Conservation (phyloP, 2,113 vertebrate species). For the Rhinichthys klamathensis region DNA sequence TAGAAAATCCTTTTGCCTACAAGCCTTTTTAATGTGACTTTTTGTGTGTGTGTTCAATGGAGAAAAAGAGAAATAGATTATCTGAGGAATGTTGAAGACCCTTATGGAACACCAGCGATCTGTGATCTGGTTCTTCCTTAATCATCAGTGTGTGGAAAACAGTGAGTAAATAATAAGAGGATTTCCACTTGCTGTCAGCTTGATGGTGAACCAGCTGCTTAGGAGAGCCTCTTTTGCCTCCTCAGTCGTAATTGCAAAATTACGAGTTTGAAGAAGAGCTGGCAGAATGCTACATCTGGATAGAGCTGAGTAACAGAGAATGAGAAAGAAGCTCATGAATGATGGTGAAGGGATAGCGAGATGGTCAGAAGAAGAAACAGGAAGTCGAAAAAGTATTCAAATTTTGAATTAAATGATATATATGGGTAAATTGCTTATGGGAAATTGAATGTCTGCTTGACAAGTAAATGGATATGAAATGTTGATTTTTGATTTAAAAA, state of each 20-base stretch:
- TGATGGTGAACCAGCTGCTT: constrained; percentile 48
- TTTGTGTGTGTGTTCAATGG: background rate
- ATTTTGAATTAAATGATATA: background rate
- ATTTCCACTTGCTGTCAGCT: constrained; percentile 56
- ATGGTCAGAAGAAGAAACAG: background rate
- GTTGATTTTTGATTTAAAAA: background rate
- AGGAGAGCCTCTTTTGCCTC: constrained; percentile 58
- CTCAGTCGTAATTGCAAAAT: constrained; percentile 65
- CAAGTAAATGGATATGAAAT: background rate
- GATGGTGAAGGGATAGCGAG: background rate
- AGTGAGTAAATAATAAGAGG: constrained; percentile 51
- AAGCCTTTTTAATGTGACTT: background rate
- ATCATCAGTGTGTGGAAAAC: constrained; percentile 43
- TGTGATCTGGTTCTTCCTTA: constrained; percentile 31
- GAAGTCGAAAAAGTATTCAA: constrained; percentile 20
- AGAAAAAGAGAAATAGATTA: background rate
- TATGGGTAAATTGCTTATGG: too few relatives aligned
- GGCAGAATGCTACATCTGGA: constrained; percentile 36
- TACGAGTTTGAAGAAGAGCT: constrained; percentile 50
- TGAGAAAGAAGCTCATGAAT: background rate
- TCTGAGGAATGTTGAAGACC: background rate
- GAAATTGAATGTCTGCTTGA: too few relatives aligned
- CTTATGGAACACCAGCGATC: constrained; percentile 26
- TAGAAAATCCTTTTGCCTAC: background rate
- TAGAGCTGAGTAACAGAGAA: constrained; percentile 21